These are phyloP conservation scores for Latrodectus hesperus DNA, from an alignment of 2,888 invertebrate species.

Conservation along the genomic window DNA sequence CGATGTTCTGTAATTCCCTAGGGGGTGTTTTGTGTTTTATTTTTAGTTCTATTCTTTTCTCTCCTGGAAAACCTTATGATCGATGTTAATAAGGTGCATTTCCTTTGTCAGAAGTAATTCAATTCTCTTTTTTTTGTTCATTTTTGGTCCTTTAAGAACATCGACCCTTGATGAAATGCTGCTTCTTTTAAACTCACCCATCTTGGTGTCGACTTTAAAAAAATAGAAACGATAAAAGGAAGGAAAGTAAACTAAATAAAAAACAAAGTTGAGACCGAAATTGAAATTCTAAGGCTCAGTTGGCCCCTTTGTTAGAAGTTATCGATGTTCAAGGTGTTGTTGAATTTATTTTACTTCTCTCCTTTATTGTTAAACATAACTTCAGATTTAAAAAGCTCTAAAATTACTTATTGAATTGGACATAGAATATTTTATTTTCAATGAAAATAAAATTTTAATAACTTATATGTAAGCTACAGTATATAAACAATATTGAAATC, in stretches of 20 bases:
- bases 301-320: constrained; percentile 55
- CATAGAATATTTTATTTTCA: constrained; percentile 43
- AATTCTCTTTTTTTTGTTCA: constrained; percentile 37
- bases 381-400: constrained; percentile 32
- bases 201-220: constrained; percentile 18
- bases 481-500: no score
- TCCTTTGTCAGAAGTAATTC: constrained; percentile 62
- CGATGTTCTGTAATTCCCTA: constrained; percentile 34
- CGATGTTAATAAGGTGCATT: constrained; percentile 66
- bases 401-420: constrained; percentile 64
- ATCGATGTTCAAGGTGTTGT: constrained; percentile 45
- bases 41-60: constrained; percentile 21
- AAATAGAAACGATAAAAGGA: not conserved
- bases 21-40: constrained; percentile 23
- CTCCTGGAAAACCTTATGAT: constrained; percentile 44
- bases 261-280: constrained; percentile 27
- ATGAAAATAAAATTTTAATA: constrained; percentile 19
- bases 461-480: no score
- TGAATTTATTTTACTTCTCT: constrained; percentile 17
- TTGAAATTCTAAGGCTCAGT: constrained; percentile 48
- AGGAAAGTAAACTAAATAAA: not conserved
- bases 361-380: constrained; percentile 57
- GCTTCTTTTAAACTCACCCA: constrained; percentile 32
- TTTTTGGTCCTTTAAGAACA: constrained; percentile 1
- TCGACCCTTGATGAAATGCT: constrained; percentile 10